phyloP scores from a whole-genome alignment of 2,113 vertebrate species.

The Ochotona curzoniae region DNA sequence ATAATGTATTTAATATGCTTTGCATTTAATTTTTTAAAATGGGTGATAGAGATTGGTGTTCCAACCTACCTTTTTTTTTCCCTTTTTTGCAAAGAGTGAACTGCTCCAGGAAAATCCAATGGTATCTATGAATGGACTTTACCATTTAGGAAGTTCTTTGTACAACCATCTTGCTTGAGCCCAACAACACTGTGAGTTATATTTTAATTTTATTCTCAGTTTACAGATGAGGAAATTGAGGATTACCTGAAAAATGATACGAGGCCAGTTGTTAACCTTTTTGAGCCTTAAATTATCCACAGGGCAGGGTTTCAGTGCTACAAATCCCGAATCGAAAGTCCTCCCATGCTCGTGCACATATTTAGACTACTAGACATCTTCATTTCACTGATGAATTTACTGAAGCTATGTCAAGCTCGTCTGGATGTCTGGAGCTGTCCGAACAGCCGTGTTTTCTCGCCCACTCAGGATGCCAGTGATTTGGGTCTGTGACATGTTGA shows the following conservation, averaged over 20 bases:
- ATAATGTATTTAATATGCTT: neutral
- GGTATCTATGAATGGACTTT: neutral
- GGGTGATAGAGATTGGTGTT: neutral
- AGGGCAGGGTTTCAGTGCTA: slow-evolving; percentile 42
- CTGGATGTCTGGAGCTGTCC: slow-evolving; percentile 54
- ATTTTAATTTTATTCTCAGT: slow-evolving; percentile 63
- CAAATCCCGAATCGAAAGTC: slow-evolving; percentile 27
- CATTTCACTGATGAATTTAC: slow-evolving; percentile 50
- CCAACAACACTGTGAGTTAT: neutral
- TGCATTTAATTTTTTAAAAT: slow-evolving; percentile 21
- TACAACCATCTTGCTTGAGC: neutral
- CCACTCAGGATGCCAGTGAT: neutral
- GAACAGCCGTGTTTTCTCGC: slow-evolving; percentile 38
- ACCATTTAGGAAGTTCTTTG: neutral
- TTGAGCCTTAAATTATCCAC: slow-evolving; percentile 69
- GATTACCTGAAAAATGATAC: slow-evolving; percentile 74
- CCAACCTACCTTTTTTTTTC: neutral
- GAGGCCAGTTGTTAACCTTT: slow-evolving; percentile 66
- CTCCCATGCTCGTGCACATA: slow-evolving; percentile 42
- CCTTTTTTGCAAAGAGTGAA: neutral
- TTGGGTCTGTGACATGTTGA: neutral
- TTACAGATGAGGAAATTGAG: slow-evolving; percentile 73
- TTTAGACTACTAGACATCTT: slow-evolving; percentile 68
- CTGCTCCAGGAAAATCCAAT: neutral
- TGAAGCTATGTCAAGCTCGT: slow-evolving; percentile 61